These are phyloP conservation scores for Perca fluviatilis DNA, from an alignment of 2,113 vertebrate genomes.

Conservation along the genomic window DNA sequence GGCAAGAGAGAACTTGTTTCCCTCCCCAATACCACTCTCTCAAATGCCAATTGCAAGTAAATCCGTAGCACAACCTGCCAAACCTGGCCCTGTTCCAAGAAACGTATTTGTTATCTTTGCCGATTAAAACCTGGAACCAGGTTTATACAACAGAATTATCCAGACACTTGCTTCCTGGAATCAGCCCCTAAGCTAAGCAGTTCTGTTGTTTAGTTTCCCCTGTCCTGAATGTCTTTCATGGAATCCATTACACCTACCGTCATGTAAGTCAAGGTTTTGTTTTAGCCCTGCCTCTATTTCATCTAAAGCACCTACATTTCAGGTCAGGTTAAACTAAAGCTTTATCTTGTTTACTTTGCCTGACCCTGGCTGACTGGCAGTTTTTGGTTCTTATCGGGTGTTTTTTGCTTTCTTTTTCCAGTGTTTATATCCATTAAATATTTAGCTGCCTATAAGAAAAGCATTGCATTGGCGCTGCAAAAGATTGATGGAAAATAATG, in stretches of 20 bases:
- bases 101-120: not conserved
- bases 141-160: not conserved
- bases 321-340: not conserved
- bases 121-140: not conserved
- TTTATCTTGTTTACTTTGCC: conserved; percentile 41
- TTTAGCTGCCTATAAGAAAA: not conserved
- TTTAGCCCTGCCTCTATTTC: not conserved
- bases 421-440: not conserved
- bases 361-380: not conserved
- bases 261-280: not conserved
- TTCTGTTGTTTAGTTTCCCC: not conserved
- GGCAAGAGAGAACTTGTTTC: conserved; percentile 20
- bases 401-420: not conserved
- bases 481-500: not conserved
- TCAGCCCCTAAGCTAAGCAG: not conserved
- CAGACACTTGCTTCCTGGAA: not conserved
- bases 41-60: not conserved
- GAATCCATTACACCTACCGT: not conserved
- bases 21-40: not conserved
- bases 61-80: not conserved
- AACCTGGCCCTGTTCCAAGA: conserved; percentile 1
- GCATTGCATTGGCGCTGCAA: not conserved
- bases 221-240: not conserved
- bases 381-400: not conserved
- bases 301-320: conserved; percentile 1